Conservation (phyloP, 1,140 invertebrate species). For the Apocrypta bakeri region DNA sequence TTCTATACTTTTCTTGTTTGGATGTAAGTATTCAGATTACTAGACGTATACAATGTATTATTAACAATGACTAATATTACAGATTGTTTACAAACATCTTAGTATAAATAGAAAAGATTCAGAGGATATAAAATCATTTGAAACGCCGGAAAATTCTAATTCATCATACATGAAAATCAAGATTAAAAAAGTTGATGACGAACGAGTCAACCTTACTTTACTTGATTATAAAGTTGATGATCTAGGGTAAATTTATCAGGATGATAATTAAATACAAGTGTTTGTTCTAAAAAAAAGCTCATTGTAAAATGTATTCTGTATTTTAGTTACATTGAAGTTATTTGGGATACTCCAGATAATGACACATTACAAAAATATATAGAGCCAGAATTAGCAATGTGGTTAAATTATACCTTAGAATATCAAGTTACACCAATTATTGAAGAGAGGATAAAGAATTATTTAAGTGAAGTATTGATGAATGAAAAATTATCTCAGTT, state of each 20-base stretch:
- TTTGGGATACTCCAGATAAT: slow-evolving; percentile 28
- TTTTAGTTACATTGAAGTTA: slow-evolving; percentile 44
- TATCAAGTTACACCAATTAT: slow-evolving; percentile 32
- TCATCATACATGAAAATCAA: slow-evolving; percentile 47
- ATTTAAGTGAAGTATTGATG: slow-evolving; percentile 28
- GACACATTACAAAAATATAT: slow-evolving; percentile 32
- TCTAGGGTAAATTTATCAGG: slow-evolving; percentile 27
- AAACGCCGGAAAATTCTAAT: slow-evolving; percentile 49
- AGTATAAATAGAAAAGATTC: slow-evolving; percentile 42
- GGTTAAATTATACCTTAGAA: slow-evolving; percentile 43
- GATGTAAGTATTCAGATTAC: slow-evolving; percentile 33
- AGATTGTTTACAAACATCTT: slow-evolving; percentile 46
- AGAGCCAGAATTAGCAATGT: slow-evolving; percentile 45
- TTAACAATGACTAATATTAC: slow-evolving; percentile 40
- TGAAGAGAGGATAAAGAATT: slow-evolving; percentile 41
- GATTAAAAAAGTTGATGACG: slow-evolving; percentile 23
- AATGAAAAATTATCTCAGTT: slow-evolving; percentile 33
- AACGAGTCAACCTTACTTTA: slow-evolving; percentile 25
- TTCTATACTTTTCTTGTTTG: slow-evolving; percentile 43
- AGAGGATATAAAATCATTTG: slow-evolving; percentile 38
- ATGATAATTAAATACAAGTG: neutral
- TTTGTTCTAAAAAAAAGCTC: neutral
- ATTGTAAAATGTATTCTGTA: neutral
- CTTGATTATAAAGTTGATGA: slow-evolving; percentile 37
- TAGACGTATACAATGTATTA: neutral